Base-by-base conservation (phyloP, 2,888 invertebrate species). In the Macrophya alboannulata region DNA sequence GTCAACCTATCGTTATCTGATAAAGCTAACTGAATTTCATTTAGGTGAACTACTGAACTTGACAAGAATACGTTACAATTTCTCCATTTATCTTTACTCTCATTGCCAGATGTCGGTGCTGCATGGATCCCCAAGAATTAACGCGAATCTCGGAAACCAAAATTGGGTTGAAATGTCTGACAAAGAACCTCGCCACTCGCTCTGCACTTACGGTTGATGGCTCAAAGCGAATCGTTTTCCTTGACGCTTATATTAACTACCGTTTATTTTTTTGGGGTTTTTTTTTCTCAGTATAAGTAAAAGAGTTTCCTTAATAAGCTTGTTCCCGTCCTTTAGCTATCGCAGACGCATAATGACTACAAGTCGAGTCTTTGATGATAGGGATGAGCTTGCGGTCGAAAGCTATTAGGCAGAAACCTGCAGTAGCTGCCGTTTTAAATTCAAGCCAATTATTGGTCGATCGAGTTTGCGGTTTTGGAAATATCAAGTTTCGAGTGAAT, bases 1-100 rank as follows among this genome's bases (percentile, higher is more conserved):
- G 79, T 37, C 17, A 59, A 55, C 79, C 25, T 48, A 55, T 55
- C 25, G 55, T 79, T 55, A 51, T 59, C 48, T 51, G 51, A 77
- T 55, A 79, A 40, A 15, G 79, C 17, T 40, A 59, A 79, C 55
- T n/a, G 79, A 79, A 79, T 79, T 55, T 51, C 55, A 37, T 10
- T 79, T 55, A 17, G 55, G 37, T 40, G 37, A 37, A 76, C 76
- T 79, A 31, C 12, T 55, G 37, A n/a, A 76, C 76, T 79, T 79
- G 37, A 40, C 10, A n/a, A 37, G 37, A 77, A 48, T 48, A 77
- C 76, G 51, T 31, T 68, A 59, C 12, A 4, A 17, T 77, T 31
- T 37, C 51, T 37, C 51, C 12, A 77, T 77, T 51, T 37, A 77
- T 77, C 51, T 51, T 37, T 4, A 77, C 48, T 31, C 31, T 51